Evolutionary conservation across 2,797 vertebrate genomes (phyloP).

Genomic region (Smutsia gigantea): DNA sequence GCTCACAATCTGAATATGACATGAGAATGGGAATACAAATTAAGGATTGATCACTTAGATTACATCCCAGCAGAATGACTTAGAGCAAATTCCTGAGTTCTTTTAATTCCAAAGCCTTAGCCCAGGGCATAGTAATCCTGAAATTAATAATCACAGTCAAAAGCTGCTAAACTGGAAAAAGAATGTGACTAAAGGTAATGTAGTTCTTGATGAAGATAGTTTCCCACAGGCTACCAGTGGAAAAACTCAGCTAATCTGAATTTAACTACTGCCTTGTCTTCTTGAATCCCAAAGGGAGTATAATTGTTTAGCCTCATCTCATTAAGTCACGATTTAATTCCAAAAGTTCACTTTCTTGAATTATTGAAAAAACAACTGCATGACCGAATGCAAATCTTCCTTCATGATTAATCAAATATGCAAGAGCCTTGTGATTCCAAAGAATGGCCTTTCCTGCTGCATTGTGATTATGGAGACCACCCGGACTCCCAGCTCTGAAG

Average conservation of each 20-base stretch:
- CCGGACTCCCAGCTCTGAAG: background rate
- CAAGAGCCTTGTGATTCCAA: background rate
- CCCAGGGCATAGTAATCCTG: background rate
- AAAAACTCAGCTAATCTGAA: slow-evolving; percentile 9
- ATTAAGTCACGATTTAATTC: background rate
- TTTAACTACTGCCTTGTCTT: background rate
- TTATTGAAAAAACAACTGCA: background rate
- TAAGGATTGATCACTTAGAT: background rate
- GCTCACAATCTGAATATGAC: background rate
- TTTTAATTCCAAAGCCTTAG: background rate
- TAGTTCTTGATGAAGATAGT: background rate
- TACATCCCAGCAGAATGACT: background rate
- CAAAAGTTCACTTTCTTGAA: background rate
- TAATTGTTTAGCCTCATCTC: background rate
- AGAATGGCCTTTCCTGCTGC: background rate
- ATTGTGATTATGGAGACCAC: background rate
- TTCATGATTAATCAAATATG: background rate
- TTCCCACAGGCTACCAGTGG: background rate
- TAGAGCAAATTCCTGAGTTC: background rate
- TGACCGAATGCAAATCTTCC: background rate
- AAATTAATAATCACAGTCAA: background rate
- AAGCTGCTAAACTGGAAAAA: background rate
- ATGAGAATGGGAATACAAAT: background rate
- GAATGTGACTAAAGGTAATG: background rate
- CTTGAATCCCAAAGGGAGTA: background rate